Evolutionary conservation across 2,888 invertebrate species (phyloP).

Genomic region (Bedellia somnulentella): DNA sequence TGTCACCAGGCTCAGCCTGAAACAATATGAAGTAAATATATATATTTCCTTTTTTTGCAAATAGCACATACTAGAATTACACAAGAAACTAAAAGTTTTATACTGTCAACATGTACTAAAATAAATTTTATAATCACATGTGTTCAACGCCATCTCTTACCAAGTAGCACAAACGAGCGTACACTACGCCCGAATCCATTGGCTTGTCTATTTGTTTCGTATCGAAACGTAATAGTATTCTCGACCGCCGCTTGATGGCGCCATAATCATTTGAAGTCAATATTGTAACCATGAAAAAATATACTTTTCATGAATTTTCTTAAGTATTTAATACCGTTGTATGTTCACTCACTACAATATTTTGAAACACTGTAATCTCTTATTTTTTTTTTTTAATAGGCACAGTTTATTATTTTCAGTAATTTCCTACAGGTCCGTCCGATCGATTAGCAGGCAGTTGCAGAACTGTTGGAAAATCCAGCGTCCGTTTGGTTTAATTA

Average conservation of each 20-base stretch:
- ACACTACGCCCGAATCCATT: slow-evolving; percentile 15
- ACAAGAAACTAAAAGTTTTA: slow-evolving; percentile 2
- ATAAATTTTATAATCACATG: slow-evolving; percentile 1
- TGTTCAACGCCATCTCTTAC: slow-evolving; percentile 46
- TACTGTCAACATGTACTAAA: too few relatives aligned
- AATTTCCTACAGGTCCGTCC: too few relatives aligned
- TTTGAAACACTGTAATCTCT: too few relatives aligned
- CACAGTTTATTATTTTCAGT: too few relatives aligned
- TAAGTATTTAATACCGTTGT: neutral
- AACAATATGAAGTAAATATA: slow-evolving; percentile 22
- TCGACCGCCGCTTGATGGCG: slow-evolving; percentile 61
- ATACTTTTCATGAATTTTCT: neutral
- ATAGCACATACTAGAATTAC: too few relatives aligned
- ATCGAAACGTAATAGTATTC: slow-evolving; percentile 44
- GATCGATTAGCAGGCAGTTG: too few relatives aligned
- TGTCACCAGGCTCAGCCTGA: slow-evolving; percentile 74
- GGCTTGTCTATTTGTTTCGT: slow-evolving; percentile 24
- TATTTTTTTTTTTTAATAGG: too few relatives aligned
- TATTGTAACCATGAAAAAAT: slow-evolving; percentile 66
- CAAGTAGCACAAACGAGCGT: slow-evolving; percentile 36
- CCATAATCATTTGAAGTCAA: slow-evolving; percentile 63
- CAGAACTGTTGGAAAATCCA: slow-evolving; percentile 49
- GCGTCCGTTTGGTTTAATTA: slow-evolving; percentile 41
- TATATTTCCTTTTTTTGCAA: too few relatives aligned
- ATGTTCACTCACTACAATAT: neutral